These are phyloP conservation scores for Actias luna DNA, from an alignment of 2,888 invertebrate species.

Conservation along the genomic window DNA sequence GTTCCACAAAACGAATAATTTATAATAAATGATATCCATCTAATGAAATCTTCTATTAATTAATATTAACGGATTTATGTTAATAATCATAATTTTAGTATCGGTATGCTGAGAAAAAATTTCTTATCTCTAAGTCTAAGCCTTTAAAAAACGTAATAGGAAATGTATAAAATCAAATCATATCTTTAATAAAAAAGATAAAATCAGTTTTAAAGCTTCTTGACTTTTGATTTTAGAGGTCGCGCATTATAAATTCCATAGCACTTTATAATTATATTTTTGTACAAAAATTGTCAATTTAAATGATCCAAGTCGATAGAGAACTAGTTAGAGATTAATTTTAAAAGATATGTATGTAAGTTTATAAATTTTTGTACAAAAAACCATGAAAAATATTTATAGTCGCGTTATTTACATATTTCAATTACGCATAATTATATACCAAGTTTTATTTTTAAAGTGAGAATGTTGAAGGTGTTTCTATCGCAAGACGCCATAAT, in stretches of 20 bases:
- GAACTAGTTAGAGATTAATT: background rate
- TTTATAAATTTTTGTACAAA: background rate
- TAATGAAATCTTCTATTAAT: conserved; percentile 41
- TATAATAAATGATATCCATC: conserved; percentile 14
- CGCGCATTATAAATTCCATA: conserved; percentile 9
- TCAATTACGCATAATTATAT: too few species aligned
- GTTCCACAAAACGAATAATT: conserved; percentile 10
- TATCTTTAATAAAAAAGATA: conserved; percentile 13
- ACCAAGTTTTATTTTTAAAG: too few species aligned
- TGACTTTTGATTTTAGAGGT: background rate
- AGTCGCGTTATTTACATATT: background rate
- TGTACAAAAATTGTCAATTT: background rate
- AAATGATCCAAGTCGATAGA: background rate
- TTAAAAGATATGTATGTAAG: background rate
- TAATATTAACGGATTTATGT: conserved; percentile 34
- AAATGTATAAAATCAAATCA: conserved; percentile 17
- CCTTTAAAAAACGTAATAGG: conserved; percentile 27
- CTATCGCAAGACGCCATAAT: too few species aligned
- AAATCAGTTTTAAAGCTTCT: conserved; percentile 8
- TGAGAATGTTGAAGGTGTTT: too few species aligned
- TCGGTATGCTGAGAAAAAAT: conserved; percentile 23
- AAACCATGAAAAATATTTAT: background rate
- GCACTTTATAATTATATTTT: background rate
- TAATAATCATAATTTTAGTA: conserved; percentile 37
- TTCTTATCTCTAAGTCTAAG: conserved; percentile 28